These are phyloP conservation scores for Ernsta delagoae DNA, from an alignment of 2,888 invertebrate genomes.

Conservation along the genomic window DNA sequence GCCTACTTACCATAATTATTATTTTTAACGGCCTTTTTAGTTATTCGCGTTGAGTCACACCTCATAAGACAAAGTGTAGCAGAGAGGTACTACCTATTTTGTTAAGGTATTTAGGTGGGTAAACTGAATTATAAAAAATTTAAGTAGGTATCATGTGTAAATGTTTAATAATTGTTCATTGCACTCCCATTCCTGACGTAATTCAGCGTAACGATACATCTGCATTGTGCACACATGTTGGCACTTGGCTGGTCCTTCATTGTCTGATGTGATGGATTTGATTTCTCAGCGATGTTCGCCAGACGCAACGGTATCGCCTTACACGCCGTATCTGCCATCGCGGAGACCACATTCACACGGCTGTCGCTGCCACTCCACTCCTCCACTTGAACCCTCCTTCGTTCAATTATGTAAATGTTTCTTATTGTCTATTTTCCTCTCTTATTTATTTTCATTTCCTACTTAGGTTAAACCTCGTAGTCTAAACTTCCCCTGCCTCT, in stretches of 20 bases:
- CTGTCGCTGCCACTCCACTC: constrained; percentile 54
- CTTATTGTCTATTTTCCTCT: constrained; percentile 26
- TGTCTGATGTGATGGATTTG: constrained; percentile 55
- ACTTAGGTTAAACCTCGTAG: too few relatives aligned
- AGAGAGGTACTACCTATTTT: too few relatives aligned
- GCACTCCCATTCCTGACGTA: constrained; percentile 45
- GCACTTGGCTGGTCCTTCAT: constrained; percentile 55
- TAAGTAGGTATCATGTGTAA: constrained; percentile 14
- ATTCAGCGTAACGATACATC: constrained; percentile 48
- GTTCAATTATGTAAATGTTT: constrained; percentile 14
- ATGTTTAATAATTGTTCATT: constrained; percentile 38
- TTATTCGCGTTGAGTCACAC: too few relatives aligned
- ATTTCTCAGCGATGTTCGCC: constrained; percentile 72
- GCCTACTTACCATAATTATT: too few relatives aligned
- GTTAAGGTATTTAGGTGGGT: too few relatives aligned
- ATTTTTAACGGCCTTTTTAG: too few relatives aligned
- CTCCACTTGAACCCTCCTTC: constrained; percentile 48
- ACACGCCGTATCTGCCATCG: constrained; percentile 57
- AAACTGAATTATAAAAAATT: too few relatives aligned
- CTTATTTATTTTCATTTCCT: neutral
- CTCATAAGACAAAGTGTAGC: too few relatives aligned
- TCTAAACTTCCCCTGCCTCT: too few relatives aligned
- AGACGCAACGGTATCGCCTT: constrained; percentile 77
- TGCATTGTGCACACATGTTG: constrained; percentile 77
- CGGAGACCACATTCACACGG: constrained; percentile 68